Percentiles rank a stretch among this genome's conserved stretches.
Conservation (phyloP, 2,888 invertebrate genomes). For the Tetramorium bicarinatum region DNA sequence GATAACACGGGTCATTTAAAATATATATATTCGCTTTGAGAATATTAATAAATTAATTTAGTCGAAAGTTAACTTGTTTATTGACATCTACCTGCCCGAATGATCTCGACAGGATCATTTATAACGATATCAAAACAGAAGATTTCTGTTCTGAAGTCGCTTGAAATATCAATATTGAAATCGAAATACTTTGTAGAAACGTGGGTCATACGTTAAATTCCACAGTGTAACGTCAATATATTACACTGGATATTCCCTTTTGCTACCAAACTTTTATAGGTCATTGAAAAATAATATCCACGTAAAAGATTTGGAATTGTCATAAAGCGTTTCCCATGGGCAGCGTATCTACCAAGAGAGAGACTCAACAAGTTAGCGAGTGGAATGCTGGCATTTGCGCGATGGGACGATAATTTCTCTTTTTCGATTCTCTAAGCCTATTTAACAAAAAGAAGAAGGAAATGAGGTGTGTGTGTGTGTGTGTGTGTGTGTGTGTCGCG, state of each 20-base stretch:
- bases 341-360: constrained; percentile 62
- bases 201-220: not conserved
- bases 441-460: not conserved
- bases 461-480: too few relatives aligned
- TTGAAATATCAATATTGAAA: constrained; percentile 28
- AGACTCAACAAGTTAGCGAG: constrained; percentile 80
- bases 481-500: too few relatives aligned
- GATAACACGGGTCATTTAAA: not conserved
- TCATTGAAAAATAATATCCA: constrained; percentile 41
- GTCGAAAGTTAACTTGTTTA: not conserved
- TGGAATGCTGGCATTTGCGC: constrained; percentile 70
- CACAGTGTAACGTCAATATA: not conserved
- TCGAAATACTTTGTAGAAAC: not conserved
- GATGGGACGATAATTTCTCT: constrained; percentile 35
- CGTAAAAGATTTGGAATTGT: constrained; percentile 54
- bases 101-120: not conserved
- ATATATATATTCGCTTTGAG: not conserved
- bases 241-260: not conserved
- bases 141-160: not conserved
- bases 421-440: constrained; percentile 17
- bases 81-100: not conserved
- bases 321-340: constrained; percentile 45
- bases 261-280: constrained; percentile 31
- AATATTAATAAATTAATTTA: not conserved
- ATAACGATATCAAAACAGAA: not conserved